Percentiles rank a stretch among this genome's conserved stretches.
Evolutionary conservation across 1,140 invertebrate genomes (phyloP).

Genomic region (Polypedilum vanderplanki): DNA sequence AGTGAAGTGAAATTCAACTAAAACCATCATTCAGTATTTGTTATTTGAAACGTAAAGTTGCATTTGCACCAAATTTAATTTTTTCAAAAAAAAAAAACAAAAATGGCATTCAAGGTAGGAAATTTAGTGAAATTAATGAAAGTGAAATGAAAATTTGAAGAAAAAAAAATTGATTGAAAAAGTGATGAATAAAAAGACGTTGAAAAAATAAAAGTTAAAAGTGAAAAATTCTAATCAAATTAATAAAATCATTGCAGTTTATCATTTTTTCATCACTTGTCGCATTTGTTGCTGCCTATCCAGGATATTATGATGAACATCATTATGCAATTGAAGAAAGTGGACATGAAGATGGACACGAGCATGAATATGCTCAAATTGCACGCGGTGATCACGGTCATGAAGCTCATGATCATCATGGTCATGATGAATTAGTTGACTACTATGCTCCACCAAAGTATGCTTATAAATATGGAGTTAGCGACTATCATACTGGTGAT

Average conservation of each 20-base stretch:
- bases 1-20: constrained; percentile 20
- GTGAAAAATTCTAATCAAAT: background rate
- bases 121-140: background rate
- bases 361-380: background rate
- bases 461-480: constrained; percentile 49
- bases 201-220: background rate
- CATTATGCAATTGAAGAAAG: background rate
- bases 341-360: constrained; percentile 15
- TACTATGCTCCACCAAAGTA: constrained; percentile 46
- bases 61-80: background rate
- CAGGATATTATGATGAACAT: constrained; percentile 23
- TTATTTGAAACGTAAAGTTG: constrained; percentile 15
- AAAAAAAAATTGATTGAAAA: too few species aligned
- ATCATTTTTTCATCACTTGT: constrained; percentile 14
- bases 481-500: constrained; percentile 49
- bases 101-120: constrained; percentile 23
- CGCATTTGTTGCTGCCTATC: background rate
- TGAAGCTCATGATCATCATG: background rate
- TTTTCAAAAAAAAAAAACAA: constrained; percentile 1
- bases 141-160: background rate
- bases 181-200: background rate
- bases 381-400: background rate
- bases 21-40: constrained; percentile 26
- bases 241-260: background rate
- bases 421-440: constrained; percentile 17